Evolutionary conservation across 2,888 invertebrate species (phyloP).

Genomic region (Pollenia griseotomentosa): DNA sequence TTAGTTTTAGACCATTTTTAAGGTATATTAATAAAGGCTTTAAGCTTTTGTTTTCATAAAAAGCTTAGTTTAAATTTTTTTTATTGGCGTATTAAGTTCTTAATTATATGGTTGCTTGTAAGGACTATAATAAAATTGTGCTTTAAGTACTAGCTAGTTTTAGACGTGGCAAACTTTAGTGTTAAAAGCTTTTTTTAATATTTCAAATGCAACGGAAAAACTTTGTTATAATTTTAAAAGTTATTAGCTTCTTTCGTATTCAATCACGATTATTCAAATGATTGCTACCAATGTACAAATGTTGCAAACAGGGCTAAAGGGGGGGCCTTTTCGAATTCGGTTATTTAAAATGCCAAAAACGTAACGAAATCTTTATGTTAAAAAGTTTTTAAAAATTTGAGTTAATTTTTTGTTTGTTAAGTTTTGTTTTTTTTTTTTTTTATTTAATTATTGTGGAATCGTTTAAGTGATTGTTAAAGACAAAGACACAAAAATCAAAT

Average conservation of each 20-base stretch:
- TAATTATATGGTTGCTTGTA: no score
- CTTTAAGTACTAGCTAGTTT: neutral
- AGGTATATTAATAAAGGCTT: no score
- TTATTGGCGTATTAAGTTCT: no score
- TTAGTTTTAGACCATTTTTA: neutral
- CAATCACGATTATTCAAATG: neutral
- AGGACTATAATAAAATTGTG: no score
- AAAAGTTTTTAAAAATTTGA: constrained; percentile 14
- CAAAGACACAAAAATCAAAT: constrained; percentile 34
- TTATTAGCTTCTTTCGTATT: neutral
- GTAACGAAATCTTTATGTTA: constrained; percentile 32
- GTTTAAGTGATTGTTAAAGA: constrained; percentile 23
- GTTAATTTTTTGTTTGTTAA: constrained; percentile 37
- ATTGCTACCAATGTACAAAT: neutral
- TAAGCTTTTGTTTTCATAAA: no score
- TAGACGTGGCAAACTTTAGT: neutral
- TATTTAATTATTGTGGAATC: no score
- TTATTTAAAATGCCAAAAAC: constrained; percentile 49
- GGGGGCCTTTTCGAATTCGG: constrained; percentile 10
- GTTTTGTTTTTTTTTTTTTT: constrained; percentile 12
- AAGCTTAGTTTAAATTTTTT: no score
- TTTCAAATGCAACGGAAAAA: no score
- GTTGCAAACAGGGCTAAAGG: neutral
- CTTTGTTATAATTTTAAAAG: neutral
- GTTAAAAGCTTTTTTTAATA: constrained; percentile 2